Evolutionary conservation across 2,797 vertebrate species (phyloP), one percentile per base, ranked within the genome.

Genomic region (Luscinia luscinia): DNA sequence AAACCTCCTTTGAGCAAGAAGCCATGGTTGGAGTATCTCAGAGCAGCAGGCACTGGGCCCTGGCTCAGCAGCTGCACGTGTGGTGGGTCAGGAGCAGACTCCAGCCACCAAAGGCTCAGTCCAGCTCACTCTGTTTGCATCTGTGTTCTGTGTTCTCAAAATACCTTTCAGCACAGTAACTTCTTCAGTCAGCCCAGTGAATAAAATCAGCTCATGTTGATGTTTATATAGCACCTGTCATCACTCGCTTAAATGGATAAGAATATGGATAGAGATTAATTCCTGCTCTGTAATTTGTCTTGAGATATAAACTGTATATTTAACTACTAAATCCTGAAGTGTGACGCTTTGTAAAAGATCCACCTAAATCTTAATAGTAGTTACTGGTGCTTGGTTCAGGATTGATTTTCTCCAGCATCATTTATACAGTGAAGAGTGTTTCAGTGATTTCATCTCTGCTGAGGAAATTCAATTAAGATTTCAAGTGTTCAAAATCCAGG

Each of bases 221-320:
- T 90, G 74, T 91, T 96, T 92, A 92, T 89, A 83, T 22, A 87
- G 63, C 24, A 57, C 68, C 82, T 97, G 91, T 97, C 95, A 94
- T 95, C 96, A 89, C 88, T 84, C 73, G 43, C 91, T 95, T 92
- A 76, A 93, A 76, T 79, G 77, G 72, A 59, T 90, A 68, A 81
- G 70, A 83, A 62, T 88, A 92, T 70, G 92, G 79, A 66, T 84
- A 62, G 76, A 81, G 58, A 93, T 95, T 93, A 96, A 94, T 79
- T 91, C 83, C 64, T 88, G 41, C 40, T 88, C 91, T 82, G 26
- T 64, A 52, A 95, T 94, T 86, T 92, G 76, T 90, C 84, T 94
- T 72, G 69, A 92, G 85, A 93, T 40, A 89, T 70, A 92, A 94
- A 91, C 86, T 90, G 48, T 69, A 61, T 88, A 89, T 95, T 95